These are phyloP conservation scores for Diaprepes abbreviatus DNA, from an alignment of 2,888 invertebrate species.

Conservation along the genomic window DNA sequence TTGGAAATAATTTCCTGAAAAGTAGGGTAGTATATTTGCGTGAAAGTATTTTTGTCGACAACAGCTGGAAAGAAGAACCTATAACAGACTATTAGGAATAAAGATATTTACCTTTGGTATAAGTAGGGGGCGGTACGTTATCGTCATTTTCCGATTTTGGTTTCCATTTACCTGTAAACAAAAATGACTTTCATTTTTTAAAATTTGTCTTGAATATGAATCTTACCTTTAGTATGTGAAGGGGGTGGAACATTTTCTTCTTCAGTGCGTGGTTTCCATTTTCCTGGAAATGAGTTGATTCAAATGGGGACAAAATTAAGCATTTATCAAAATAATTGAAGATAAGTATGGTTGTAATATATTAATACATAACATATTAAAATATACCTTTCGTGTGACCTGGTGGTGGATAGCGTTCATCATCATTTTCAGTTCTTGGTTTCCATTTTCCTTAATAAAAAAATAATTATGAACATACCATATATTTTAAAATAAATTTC, in stretches of 20 bases:
- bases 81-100: too few relatives aligned
- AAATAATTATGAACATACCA: not conserved
- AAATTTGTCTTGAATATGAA: not conserved
- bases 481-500: not conserved
- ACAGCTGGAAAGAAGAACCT: too few relatives aligned
- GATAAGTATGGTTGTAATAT: too few relatives aligned
- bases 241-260: slow-evolving; percentile 38
- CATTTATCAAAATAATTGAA: too few relatives aligned
- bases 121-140: slow-evolving; percentile 61
- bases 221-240: slow-evolving; percentile 26
- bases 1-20: too few relatives aligned
- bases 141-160: slow-evolving; percentile 59
- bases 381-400: slow-evolving; percentile 79
- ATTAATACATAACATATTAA: too few relatives aligned
- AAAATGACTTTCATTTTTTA: not conserved
- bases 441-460: slow-evolving; percentile 61
- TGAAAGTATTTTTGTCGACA: too few relatives aligned
- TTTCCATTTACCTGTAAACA: slow-evolving; percentile 73
- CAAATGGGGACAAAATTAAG: too few relatives aligned
- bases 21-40: too few relatives aligned
- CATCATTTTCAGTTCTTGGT: slow-evolving; percentile 43
- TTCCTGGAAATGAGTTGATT: slow-evolving; percentile 9
- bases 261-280: slow-evolving; percentile 56
- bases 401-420: slow-evolving; percentile 67
- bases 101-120: slow-evolving; percentile 70